Conservation (phyloP, 2,888 invertebrate species). For the Zhuqinia jingwanae region DNA sequence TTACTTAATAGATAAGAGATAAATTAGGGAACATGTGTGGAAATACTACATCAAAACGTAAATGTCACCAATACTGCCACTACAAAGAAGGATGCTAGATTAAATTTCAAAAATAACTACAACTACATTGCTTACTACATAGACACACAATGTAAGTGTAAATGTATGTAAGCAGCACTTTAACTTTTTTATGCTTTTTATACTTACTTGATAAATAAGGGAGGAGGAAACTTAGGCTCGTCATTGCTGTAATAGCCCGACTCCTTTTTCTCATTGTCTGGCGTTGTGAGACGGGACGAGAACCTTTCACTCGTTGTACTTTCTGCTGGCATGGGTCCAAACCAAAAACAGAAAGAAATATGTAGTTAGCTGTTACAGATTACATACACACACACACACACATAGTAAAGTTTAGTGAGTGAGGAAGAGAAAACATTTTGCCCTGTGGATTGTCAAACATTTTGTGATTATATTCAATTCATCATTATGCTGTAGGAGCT, state of each 20-base stretch:
- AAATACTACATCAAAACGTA: neutral
- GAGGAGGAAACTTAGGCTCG: conserved; percentile 77
- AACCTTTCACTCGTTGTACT: conserved; percentile 79
- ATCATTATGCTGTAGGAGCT: neutral
- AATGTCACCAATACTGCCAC: neutral
- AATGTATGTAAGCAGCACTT: neutral
- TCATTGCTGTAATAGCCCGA: conserved; percentile 79
- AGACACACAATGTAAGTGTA: neutral
- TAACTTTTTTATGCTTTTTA: conserved; percentile 2
- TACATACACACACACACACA: no score
- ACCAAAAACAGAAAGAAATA: conserved; percentile 30
- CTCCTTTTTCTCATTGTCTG: conserved; percentile 79
- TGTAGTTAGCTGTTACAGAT: conserved; percentile 34
- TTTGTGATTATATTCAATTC: neutral
- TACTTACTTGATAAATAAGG: conserved; percentile 78
- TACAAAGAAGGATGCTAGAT: conserved; percentile 17
- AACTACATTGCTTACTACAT: no score
- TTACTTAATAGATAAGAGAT: conserved; percentile 43
- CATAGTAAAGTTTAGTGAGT: neutral
- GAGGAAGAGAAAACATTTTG: neutral
- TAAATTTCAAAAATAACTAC: conserved; percentile 19
- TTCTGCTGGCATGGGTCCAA: conserved; percentile 74
- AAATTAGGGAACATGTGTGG: neutral
- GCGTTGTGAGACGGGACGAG: conserved; percentile 78
- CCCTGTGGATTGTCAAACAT: conserved; percentile 4